phyloP scores from a whole-genome alignment of 2,797 vertebrate genomes.

The Hippoglossus hippoglossus region DNA sequence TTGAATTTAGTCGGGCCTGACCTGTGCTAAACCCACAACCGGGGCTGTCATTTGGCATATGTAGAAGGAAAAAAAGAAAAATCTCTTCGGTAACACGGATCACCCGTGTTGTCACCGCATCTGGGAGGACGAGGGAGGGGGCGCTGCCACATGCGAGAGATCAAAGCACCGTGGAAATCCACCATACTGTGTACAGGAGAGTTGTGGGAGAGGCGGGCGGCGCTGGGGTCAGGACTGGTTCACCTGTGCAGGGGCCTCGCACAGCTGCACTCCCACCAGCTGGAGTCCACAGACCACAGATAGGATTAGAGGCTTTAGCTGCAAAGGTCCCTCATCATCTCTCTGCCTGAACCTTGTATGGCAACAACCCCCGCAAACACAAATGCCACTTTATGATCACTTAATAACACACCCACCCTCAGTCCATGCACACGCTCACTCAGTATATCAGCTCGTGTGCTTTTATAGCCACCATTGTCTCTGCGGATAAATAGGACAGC shows the following conservation, averaged over 20 bases:
- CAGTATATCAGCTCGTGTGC: conserved; percentile 68
- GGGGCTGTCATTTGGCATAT: conserved; percentile 65
- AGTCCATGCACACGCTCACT: conserved; percentile 43
- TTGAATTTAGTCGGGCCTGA: conserved; percentile 71
- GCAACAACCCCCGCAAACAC: conserved; percentile 71
- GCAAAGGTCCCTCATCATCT: conserved; percentile 77
- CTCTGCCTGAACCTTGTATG: conserved; percentile 56
- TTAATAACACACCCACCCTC: conserved; percentile 61
- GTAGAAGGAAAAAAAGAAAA: conserved; percentile 38
- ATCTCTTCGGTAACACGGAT: conserved; percentile 61
- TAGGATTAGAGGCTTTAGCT: conserved; percentile 80
- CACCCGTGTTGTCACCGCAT: conserved; percentile 61
- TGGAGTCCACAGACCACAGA: conserved; percentile 68
- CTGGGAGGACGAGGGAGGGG: conserved; percentile 21
- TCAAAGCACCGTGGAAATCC: conserved; percentile 76
- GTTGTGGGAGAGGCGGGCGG: conserved; percentile 12
- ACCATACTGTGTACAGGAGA: conserved; percentile 46
- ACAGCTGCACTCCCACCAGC: conserved; percentile 69
- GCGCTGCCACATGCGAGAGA: conserved; percentile 53
- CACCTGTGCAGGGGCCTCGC: conserved; percentile 72
- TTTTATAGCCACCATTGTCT: conserved; percentile 75
- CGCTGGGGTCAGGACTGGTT: conserved; percentile 45
- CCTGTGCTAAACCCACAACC: conserved; percentile 65
- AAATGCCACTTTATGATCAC: conserved; percentile 74
- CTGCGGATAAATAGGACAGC: conserved; percentile 68